Base-by-base conservation (phyloP, 1,140 invertebrate species). In the Calycopis cecrops region DNA sequence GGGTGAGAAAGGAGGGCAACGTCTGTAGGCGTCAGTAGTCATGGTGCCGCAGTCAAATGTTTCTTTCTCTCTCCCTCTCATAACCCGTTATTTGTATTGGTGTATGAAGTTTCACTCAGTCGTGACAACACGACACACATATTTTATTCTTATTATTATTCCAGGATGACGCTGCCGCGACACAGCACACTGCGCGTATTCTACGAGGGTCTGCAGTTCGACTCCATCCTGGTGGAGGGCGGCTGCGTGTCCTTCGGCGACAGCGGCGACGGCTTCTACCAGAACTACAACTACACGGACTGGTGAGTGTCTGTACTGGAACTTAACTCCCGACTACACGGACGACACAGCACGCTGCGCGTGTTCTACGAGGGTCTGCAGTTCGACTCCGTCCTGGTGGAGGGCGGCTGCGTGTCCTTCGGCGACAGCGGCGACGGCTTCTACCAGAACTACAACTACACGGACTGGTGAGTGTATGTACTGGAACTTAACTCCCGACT, bases 381-480 rank as follows among this genome's bases (percentile, higher is more conserved):
- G 10, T 40, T 63, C 1, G 53, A 79, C 18, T 38, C 76, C 37
- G 48, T 89, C 16, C 62, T 90, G 0, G 69, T 82, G 0, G 80
- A 89, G 63, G 78, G 79, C 33, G 75, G 89, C 3, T 88, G 89
- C 55, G 76, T 93, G 16, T 92, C 91, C 2, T 89, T 93, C 62
- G 92, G 92, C 0, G 66, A 86, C 9, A 69, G 85, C 18, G 87
- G 88, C 8, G 92, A 93, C 78, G 90, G 90, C 9, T 92, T 89
- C 64, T 93, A 92, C 59, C 85, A 79, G 12, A 88, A 88, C 60
- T 89, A 85, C 12, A 90, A 90, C 62, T 93, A 90, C 59, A 88
- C 89, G 33, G 88, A 89, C 9, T 93, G 92, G 92, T 93, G 73
- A 89, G 86, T 75, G 61, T n/a, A n/a, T n/a, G n/a, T n/a, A n/a